phyloP scores from a whole-genome alignment of 1,140 invertebrate genomes.

The Babylonia areolata region DNA sequence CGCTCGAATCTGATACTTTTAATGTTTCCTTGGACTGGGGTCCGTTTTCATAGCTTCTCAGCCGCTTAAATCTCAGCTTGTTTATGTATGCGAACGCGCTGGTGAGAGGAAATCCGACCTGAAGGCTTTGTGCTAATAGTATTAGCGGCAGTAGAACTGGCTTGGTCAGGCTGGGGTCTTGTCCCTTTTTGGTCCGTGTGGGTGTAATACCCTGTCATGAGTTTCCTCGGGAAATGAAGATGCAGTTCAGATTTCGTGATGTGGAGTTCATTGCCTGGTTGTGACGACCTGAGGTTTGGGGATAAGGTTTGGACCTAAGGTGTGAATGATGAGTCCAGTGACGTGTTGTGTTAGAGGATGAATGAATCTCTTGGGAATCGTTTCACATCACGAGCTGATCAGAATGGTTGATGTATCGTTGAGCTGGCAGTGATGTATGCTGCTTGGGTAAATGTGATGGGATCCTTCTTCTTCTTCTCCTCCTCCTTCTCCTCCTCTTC shows the following conservation, averaged over 20 bases:
- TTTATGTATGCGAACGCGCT: not conserved
- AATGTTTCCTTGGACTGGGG: not conserved
- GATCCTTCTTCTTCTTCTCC: no score
- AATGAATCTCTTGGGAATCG: no score
- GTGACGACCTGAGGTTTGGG: not conserved
- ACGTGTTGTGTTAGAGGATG: no score
- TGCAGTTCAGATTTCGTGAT: not conserved
- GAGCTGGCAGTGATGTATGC: no score
- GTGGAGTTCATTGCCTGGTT: not conserved
- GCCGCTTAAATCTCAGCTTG: not conserved
- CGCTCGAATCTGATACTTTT: not conserved
- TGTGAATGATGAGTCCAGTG: no score
- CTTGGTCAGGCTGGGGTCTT: not conserved
- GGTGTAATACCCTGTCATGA: not conserved
- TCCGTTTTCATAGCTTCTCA: slow-evolving; percentile 3
- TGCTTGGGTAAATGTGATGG: no score
- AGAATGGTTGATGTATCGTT: no score
- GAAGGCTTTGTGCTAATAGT: not conserved
- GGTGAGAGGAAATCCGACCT: not conserved
- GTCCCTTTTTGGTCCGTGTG: not conserved
- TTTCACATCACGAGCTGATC: no score
- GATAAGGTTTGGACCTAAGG: no score
- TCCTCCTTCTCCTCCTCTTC: no score
- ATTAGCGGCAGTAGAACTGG: not conserved
- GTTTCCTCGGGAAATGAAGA: not conserved